Evolutionary conservation across 1,140 invertebrate genomes (phyloP).

Genomic region (Aphelenchoides fujianensis): DNA sequence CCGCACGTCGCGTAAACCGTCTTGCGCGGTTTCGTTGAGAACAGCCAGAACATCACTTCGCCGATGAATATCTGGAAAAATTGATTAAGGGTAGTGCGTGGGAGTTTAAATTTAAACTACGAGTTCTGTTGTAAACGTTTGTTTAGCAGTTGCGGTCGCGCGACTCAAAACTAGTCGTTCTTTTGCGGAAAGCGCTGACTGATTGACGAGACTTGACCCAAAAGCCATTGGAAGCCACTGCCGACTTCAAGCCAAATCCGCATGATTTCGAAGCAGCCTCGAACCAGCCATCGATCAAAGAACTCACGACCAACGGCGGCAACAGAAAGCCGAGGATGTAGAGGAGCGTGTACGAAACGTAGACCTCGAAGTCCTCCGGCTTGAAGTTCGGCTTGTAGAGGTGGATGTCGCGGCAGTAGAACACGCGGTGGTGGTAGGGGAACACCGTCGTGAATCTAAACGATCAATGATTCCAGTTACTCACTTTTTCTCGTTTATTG

Average conservation of each 20-base stretch:
- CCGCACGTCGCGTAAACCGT: constrained; percentile 55
- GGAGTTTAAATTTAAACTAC: no score
- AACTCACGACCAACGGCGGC: constrained; percentile 59
- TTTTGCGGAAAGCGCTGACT: background rate
- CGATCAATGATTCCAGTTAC: background rate
- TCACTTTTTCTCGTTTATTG: constrained; percentile 16
- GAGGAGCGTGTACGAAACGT: constrained; percentile 56
- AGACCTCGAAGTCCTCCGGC: constrained; percentile 62
- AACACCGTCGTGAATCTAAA: constrained; percentile 62
- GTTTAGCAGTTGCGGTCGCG: no score
- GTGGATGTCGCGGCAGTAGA: constrained; percentile 60
- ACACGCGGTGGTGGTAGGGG: constrained; percentile 51
- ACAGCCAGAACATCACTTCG: constrained; percentile 62
- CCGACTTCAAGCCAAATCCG: no score
- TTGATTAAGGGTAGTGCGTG: no score
- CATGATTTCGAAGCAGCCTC: no score
- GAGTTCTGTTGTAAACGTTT: no score
- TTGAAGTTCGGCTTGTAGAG: constrained; percentile 61
- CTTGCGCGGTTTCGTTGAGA: constrained; percentile 61
- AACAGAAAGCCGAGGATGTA: constrained; percentile 56
- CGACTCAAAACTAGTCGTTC: no score
- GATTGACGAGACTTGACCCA: no score
- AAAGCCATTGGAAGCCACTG: no score
- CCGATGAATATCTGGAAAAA: constrained; percentile 59
- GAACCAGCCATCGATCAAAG: constrained; percentile 17